Evolutionary conservation across 2,888 invertebrate genomes (phyloP), one percentile per base, ranked within the genome.

Genomic region (Eupelmus urozonus): DNA sequence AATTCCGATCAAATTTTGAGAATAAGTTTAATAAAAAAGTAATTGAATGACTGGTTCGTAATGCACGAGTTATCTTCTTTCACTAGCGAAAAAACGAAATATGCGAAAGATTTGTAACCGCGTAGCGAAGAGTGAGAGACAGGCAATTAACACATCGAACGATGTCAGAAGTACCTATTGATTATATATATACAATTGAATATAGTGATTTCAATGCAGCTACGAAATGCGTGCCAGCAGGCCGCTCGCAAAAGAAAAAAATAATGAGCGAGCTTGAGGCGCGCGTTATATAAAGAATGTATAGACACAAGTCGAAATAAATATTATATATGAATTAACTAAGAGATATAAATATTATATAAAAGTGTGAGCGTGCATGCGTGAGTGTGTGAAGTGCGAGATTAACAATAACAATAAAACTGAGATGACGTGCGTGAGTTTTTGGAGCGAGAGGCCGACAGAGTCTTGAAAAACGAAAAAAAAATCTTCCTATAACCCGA

Each of bases 401-500:
- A 63, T 29, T 34, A 29, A 59, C 16, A 45, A 9, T 34, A 34
- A 34, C 34, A 45, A 18, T 69, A 57, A 59, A 27, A 16, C 0
- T n/a, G 5, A 34, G 65, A 34, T 45, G 18, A 49, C n/a, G n/a
- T n/a, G n/a, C n/a, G n/a, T n/a, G n/a, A n/a, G n/a, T n/a, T 70
- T 59, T 70, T 57, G 23, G 53, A 1, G 53, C n/a, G n/a, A 65
- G 3, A 53, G 16, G 20, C 53, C 25, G 27, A 34, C 25, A 18
- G 45, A 71, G 20, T 42, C 62, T 69, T 29, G 5, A 70, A 67
- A 65, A 5, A 51, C 9, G 71, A 25, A 63, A 67, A 62, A 71
- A 45, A 85, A 85, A 84, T 86, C 84, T 88, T 88, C 87, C 87
- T 86, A 85, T 87, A 86, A 78, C 84, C 85, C 86, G 84, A 87